A percentile compares a stretch with the other conserved stretches of the same genome.
Conservation (phyloP, 2,888 invertebrate genomes). For the Epinotia bilunana region DNA sequence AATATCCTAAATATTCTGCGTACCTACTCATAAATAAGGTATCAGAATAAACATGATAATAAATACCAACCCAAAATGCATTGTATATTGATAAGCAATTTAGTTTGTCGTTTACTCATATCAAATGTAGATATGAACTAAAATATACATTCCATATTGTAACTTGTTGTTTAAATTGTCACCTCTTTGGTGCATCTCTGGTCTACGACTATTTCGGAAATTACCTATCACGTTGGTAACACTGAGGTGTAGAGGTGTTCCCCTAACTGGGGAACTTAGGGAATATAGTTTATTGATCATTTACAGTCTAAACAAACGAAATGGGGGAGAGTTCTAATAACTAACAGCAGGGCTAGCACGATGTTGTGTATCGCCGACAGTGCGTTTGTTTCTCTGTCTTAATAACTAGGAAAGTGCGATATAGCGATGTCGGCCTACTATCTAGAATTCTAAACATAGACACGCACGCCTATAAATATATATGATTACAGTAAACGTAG, state of each 20-base stretch:
- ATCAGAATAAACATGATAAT: conserved; percentile 57
- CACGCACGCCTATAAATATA: no score
- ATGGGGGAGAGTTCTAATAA: background rate
- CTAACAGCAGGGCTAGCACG: background rate
- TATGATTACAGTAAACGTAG: no score
- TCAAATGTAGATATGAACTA: conserved; percentile 82
- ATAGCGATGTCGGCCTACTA: no score
- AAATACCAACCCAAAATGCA: conserved; percentile 65
- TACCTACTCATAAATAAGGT: conserved; percentile 61
- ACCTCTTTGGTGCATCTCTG: conserved; percentile 37
- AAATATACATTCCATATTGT: conserved; percentile 84
- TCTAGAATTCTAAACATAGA: no score
- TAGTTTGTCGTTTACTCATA: conserved; percentile 77
- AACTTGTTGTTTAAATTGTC: conserved; percentile 79
- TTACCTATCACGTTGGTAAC: background rate
- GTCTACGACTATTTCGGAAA: conserved; percentile 11
- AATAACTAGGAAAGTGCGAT: no score
- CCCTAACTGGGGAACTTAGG: background rate
- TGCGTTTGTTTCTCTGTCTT: no score
- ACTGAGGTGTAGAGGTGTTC: background rate
- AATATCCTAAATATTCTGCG: conserved; percentile 61
- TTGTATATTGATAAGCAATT: conserved; percentile 80
- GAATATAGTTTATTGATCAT: background rate
- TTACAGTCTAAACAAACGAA: background rate
- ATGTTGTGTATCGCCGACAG: no score